phyloP scores from a whole-genome alignment of 1,140 invertebrate genomes.

The Helicoverpa zea region DNA sequence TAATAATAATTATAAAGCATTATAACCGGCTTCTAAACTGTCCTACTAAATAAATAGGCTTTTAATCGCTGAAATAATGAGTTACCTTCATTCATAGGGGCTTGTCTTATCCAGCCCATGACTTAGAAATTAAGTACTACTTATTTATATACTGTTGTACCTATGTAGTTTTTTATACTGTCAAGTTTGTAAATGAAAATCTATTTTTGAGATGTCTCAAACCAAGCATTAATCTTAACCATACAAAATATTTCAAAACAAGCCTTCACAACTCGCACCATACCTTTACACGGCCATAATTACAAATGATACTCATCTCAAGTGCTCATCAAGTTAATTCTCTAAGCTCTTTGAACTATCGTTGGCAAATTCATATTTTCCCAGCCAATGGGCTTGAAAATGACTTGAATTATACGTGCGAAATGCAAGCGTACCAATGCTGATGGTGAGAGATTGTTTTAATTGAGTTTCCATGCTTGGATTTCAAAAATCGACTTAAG shows the following conservation, averaged over 20 bases:
- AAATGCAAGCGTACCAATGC: constrained; percentile 39
- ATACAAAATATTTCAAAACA: background rate
- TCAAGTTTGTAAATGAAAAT: too few species aligned
- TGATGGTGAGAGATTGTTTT: background rate
- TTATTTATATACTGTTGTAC: too few species aligned
- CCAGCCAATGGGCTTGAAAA: constrained; percentile 67
- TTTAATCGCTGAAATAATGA: too few species aligned
- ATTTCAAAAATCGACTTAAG: background rate
- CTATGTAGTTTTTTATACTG: too few species aligned
- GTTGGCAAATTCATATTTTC: constrained; percentile 67
- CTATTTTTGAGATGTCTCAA: too few species aligned
- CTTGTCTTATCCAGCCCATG: too few species aligned
- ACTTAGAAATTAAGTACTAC: too few species aligned
- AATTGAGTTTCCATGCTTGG: constrained; percentile 15
- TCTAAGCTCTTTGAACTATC: constrained; percentile 64
- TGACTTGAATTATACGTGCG: constrained; percentile 69
- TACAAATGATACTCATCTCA: constrained; percentile 37
- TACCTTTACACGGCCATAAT: constrained; percentile 10
- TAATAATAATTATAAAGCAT: too few species aligned
- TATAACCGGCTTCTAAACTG: too few species aligned
- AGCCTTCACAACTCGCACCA: background rate
- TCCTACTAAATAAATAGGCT: too few species aligned
- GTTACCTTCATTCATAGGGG: too few species aligned
- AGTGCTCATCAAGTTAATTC: constrained; percentile 57
- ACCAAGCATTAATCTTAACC: background rate